These are phyloP conservation scores for Mus caroli DNA, from an alignment of 2,797 vertebrate genomes.

Conservation along the genomic window DNA sequence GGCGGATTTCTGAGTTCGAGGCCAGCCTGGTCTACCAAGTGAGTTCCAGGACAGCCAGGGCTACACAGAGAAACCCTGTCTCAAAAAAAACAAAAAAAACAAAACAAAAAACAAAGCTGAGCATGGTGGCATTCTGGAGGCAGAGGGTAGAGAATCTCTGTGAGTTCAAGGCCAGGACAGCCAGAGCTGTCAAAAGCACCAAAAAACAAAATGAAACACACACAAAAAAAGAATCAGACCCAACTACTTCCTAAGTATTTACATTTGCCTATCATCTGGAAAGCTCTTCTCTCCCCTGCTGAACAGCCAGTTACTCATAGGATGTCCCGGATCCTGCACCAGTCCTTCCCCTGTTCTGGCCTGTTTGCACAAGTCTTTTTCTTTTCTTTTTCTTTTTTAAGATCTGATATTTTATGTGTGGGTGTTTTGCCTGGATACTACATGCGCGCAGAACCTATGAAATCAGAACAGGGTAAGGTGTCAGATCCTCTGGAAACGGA, in stretches of 20 bases:
- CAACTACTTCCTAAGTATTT: too few species aligned
- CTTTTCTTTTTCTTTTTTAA: background rate
- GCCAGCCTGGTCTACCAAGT: too few species aligned
- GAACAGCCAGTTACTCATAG: rapidly evolving
- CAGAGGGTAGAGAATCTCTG: background rate
- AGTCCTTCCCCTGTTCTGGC: background rate
- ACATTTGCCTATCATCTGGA: background rate
- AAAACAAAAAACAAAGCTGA: background rate
- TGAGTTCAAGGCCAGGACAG: background rate
- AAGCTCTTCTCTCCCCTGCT: background rate
- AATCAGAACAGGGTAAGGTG: background rate
- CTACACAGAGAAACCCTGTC: too few species aligned
- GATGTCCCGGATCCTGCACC: background rate
- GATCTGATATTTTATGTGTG: background rate
- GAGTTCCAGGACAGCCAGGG: too few species aligned
- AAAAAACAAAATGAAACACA: background rate
- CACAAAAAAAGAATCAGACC: background rate
- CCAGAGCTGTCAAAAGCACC: background rate
- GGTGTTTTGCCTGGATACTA: background rate
- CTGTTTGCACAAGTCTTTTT: background rate
- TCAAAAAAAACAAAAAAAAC: too few species aligned
- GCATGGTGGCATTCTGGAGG: background rate
- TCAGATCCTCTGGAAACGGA: background rate
- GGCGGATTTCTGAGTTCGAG: too few species aligned
- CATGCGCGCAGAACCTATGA: background rate